A percentile compares a stretch with the other conserved stretches of the same genome.
Evolutionary conservation across 1,140 invertebrate species (phyloP).

Genomic region (Ptiloglossa arizonensis): DNA sequence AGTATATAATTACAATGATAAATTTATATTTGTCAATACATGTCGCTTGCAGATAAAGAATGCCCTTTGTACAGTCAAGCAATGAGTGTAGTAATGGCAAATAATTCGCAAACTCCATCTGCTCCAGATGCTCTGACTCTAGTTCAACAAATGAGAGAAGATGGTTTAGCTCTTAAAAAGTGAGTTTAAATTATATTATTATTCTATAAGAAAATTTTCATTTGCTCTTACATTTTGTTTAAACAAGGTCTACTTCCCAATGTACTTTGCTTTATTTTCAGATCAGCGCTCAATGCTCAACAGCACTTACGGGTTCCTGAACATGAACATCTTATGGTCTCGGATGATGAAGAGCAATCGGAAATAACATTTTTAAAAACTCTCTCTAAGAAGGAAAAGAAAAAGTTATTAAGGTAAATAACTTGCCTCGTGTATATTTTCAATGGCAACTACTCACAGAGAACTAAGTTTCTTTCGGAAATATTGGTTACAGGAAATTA

Average conservation of each 20-base stretch:
- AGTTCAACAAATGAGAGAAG: slow-evolving; percentile 95
- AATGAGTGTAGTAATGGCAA: slow-evolving; percentile 84
- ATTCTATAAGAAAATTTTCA: background rate
- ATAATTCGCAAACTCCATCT: slow-evolving; percentile 83
- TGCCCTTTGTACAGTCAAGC: slow-evolving; percentile 96
- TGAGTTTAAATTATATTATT: slow-evolving; percentile 72
- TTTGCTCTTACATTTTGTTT: too few species aligned
- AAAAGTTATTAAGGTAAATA: slow-evolving; percentile 91
- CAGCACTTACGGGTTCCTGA: slow-evolving; percentile 83
- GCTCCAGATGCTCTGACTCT: slow-evolving; percentile 87
- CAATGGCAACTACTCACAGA: background rate
- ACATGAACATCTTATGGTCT: slow-evolving; percentile 76
- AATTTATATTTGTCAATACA: slow-evolving; percentile 22
- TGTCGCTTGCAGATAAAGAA: slow-evolving; percentile 88
- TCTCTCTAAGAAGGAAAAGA: slow-evolving; percentile 93
- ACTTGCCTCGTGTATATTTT: background rate
- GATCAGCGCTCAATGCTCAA: slow-evolving; percentile 83
- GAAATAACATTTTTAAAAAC: slow-evolving; percentile 92
- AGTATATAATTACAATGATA: slow-evolving; percentile 21
- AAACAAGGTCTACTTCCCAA: background rate
- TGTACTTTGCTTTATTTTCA: slow-evolving; percentile 49
- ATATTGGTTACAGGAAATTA: slow-evolving; percentile 84
- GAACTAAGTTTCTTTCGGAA: slow-evolving; percentile 3
- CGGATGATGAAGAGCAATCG: slow-evolving; percentile 85
- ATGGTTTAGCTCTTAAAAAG: slow-evolving; percentile 94